Evolutionary conservation across 2,797 vertebrate species (phyloP), one percentile per base, ranked within the genome.

Genomic region (Miichthys miiuy): DNA sequence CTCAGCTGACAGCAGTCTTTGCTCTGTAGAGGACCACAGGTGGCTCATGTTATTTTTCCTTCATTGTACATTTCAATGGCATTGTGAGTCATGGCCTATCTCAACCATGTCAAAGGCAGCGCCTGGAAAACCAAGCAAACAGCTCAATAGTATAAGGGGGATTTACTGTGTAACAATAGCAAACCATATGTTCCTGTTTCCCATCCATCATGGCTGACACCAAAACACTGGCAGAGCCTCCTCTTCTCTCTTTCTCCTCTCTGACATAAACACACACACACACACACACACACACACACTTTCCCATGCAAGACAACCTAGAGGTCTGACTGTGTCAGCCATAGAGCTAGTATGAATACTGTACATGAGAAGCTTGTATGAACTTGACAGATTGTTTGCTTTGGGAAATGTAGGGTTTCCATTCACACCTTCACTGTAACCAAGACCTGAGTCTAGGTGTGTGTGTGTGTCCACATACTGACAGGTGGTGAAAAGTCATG

Each of bases 141-240:
- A 87, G 55, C 48, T 68, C 46, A 54, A 48, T n/a, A 51, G 54
- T 70, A 41, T 72, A 38, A 72, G 46, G 34, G 14, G 67, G 72
- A 67, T 81, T 78, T 78, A 71, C 30, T 54, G 51, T 38, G 68
- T 34, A 83, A 87, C 82, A 87, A 87, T 75, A 70, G 73, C 57
- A 78, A 82, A 80, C 60, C 79, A 82, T 76, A 78, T 86, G 87
- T 77, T 84, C 56, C 76, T 78, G 76, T 52, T 82, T 65, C 65
- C 42, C 75, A 89, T 86, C 83, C 66, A 89, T 89, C 83, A 87
- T 73, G 54, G 48, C 66, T 72, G 85, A 78, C 83, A 87, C 60
- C 69, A 68, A 42, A 38, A 79, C 75, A 77, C 68, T 68, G 42
- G 66, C 72, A 64, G 62, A 65, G 48, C 55, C 77, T 46, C 70